These are phyloP conservation scores for Coranthus polyacanthus DNA, from an alignment of 2,797 vertebrate genomes.

Conservation along the genomic window DNA sequence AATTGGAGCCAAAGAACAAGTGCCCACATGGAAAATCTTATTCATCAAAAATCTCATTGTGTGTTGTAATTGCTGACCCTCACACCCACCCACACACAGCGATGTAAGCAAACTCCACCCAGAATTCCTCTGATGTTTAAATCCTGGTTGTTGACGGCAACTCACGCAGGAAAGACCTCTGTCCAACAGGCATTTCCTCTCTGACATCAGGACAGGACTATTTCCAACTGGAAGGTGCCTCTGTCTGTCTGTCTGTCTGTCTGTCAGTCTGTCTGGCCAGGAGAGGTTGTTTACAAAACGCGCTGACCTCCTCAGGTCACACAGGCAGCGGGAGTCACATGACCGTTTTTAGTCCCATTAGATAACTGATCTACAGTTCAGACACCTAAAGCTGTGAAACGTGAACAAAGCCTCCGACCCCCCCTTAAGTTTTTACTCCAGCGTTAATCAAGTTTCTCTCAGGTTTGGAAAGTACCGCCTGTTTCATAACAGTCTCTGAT, in stretches of 20 bases:
- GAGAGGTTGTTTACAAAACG: constrained; percentile 43
- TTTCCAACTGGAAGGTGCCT: constrained; percentile 70
- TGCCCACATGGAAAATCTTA: constrained; percentile 72
- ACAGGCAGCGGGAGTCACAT: constrained; percentile 15
- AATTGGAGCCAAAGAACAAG: constrained; percentile 58
- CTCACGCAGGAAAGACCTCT: constrained; percentile 76
- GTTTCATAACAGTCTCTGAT: neutral
- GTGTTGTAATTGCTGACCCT: constrained; percentile 36
- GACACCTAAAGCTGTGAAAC: neutral
- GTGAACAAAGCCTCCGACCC: neutral
- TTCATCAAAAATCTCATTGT: constrained; percentile 69
- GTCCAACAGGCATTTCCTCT: constrained; percentile 83
- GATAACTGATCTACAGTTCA: constrained; percentile 6
- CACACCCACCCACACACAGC: constrained; percentile 30
- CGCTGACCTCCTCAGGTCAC: constrained; percentile 14
- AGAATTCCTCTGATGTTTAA: constrained; percentile 74
- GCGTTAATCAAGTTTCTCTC: neutral
- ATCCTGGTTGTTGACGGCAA: constrained; percentile 55
- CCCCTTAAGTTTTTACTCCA: too few species aligned
- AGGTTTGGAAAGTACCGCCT: neutral
- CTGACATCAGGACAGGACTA: constrained; percentile 76
- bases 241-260: constrained; percentile 30
- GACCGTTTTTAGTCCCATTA: neutral
- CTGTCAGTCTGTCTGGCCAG: constrained; percentile 15
- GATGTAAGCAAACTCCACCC: constrained; percentile 73